phyloP scores from a whole-genome alignment of 1,140 invertebrate genomes.

The Aphaenogaster floridana region DNA sequence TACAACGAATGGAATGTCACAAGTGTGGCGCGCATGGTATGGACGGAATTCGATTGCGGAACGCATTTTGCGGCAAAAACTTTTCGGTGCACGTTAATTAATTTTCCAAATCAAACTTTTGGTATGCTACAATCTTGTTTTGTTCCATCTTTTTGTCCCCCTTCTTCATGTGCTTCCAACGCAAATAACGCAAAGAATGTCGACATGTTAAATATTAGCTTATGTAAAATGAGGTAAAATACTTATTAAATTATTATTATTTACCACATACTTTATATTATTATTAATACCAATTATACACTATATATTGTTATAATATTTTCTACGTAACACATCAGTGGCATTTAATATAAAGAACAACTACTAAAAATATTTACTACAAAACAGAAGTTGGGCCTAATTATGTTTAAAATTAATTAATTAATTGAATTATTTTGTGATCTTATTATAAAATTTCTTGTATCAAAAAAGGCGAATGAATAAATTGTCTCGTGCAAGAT shows the following conservation, averaged over 20 bases:
- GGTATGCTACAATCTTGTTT: constrained; percentile 21
- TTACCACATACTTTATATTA: constrained; percentile 62
- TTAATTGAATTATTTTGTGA: background rate
- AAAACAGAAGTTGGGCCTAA: background rate
- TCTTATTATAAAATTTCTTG: background rate
- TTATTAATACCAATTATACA: constrained; percentile 68
- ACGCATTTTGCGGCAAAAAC: background rate
- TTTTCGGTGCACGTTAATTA: background rate
- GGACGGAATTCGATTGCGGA: constrained; percentile 5
- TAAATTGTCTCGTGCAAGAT: background rate
- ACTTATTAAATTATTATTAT: constrained; percentile 53
- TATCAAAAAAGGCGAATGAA: background rate
- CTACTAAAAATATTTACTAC: constrained; percentile 68
- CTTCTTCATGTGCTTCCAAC: background rate
- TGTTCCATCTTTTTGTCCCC: background rate
- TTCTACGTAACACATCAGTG: constrained; percentile 76
- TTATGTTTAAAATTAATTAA: background rate
- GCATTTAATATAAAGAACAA: constrained; percentile 74
- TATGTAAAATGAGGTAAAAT: background rate
- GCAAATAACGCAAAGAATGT: background rate
- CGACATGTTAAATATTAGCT: constrained; percentile 6
- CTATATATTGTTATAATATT: constrained; percentile 71
- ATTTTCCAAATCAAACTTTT: constrained; percentile 10
- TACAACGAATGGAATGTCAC: constrained; percentile 1
- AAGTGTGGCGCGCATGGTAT: background rate